phyloP scores from a whole-genome alignment of 1,140 invertebrate species.

The Lucilia sericata region DNA sequence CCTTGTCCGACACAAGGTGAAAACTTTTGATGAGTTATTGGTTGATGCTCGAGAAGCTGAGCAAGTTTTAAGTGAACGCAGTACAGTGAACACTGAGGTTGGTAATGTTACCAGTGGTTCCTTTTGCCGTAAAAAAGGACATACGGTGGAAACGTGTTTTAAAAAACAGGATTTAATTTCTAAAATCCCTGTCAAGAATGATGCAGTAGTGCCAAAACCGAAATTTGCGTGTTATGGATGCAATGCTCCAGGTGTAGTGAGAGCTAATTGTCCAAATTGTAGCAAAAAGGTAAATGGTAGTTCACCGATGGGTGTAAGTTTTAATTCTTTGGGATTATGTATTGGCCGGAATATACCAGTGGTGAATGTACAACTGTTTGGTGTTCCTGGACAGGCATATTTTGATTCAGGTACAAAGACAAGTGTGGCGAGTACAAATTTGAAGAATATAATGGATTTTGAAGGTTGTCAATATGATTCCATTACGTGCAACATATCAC shows the following conservation, averaged over 20 bases:
- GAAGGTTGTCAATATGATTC: not conserved
- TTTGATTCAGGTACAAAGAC: constrained; percentile 43
- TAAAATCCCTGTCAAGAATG: not conserved
- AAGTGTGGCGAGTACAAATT: constrained; percentile 38
- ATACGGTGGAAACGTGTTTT: not conserved
- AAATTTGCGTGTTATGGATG: constrained; percentile 33
- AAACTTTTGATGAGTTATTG: constrained; percentile 44
- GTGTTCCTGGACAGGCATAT: constrained; percentile 30
- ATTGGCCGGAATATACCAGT: constrained; percentile 37
- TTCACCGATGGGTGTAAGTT: not conserved
- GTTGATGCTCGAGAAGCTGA: constrained; percentile 19
- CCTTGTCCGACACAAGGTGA: constrained; percentile 33
- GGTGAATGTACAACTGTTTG: not conserved
- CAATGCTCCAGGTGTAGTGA: constrained; percentile 7
- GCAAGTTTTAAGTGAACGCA: not conserved
- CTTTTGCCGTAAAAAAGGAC: not conserved
- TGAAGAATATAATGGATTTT: not conserved
- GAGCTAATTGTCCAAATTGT: constrained; percentile 14
- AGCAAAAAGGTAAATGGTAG: constrained; percentile 3
- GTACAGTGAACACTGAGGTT: not conserved
- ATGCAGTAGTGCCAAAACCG: constrained; percentile 5
- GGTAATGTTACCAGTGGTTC: not conserved
- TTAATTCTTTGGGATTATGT: not conserved
- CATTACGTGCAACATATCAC: not conserved
- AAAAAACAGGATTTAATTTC: constrained; percentile 1